A percentile compares a stretch with the other conserved stretches of the same genome.
Evolutionary conservation across 2,888 invertebrate genomes (phyloP).

Genomic region (Macroteleia sp.): DNA sequence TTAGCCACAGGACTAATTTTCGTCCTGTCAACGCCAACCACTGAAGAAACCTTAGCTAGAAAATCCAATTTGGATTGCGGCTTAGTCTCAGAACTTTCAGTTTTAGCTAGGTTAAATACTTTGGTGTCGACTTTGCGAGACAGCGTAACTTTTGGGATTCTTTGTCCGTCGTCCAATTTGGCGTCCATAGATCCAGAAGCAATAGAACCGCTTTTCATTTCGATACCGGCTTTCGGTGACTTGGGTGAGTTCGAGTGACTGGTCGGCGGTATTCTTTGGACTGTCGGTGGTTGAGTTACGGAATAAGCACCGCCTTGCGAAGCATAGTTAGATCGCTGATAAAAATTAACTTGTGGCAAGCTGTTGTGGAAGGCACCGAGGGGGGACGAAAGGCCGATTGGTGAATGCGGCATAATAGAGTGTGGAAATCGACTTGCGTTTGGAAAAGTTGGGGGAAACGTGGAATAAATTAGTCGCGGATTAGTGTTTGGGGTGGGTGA

Average conservation of each 20-base stretch:
- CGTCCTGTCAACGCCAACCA: conserved; percentile 13
- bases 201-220: conserved; percentile 60
- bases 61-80: conserved; percentile 37
- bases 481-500: conserved; percentile 82
- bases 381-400: conserved; percentile 77
- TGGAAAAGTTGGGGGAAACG: conserved; percentile 75
- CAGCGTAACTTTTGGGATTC: conserved; percentile 33
- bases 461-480: conserved; percentile 79
- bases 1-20: conserved; percentile 31
- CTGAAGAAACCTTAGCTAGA: conserved; percentile 36
- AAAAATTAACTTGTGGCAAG: conserved; percentile 80
- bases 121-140: conserved; percentile 48
- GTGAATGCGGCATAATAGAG: conserved; percentile 77
- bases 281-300: conserved; percentile 74
- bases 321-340: conserved; percentile 79
- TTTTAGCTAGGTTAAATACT: conserved; percentile 33
- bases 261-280: conserved; percentile 80
- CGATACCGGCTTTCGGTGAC: conserved; percentile 69
- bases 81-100: conserved; percentile 19
- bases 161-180: conserved; percentile 25
- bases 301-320: conserved; percentile 74
- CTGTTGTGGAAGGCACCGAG: conserved; percentile 82
- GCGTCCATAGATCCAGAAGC: conserved; percentile 47
- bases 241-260: conserved; percentile 73
- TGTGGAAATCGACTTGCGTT: conserved; percentile 77